Evolutionary conservation across 2,113 vertebrate genomes (phyloP).

Genomic region (Nycticryphes semicollaris): DNA sequence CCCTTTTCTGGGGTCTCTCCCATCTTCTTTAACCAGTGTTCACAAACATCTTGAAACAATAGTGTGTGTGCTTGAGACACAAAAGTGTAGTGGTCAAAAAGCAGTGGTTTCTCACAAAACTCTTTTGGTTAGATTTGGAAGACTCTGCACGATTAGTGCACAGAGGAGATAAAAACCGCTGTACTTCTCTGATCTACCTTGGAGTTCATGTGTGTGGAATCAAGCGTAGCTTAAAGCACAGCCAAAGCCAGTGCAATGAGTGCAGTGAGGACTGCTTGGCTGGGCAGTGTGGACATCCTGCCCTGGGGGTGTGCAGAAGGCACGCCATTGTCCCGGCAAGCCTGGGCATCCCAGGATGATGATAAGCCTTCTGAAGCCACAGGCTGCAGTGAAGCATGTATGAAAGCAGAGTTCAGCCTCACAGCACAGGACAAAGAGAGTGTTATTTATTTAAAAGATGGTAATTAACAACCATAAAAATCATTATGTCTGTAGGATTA

Average conservation of each 20-base stretch:
- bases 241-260: background rate
- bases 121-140: background rate
- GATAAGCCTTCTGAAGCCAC: background rate
- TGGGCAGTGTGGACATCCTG: fast-evolving
- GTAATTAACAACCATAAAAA: background rate
- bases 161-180: background rate
- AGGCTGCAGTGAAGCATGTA: fast-evolving
- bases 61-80: background rate
- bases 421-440: background rate
- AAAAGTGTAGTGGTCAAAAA: background rate
- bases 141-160: background rate
- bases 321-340: fast-evolving
- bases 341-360: background rate
- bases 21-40: background rate
- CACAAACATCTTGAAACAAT: background rate
- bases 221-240: background rate
- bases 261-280: background rate
- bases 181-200: background rate
- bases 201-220: background rate
- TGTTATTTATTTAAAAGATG: background rate
- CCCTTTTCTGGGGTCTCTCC: background rate
- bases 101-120: background rate
- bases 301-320: background rate
- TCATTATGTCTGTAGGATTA: background rate
- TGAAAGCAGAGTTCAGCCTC: background rate